A percentile compares a stretch with the other conserved stretches of the same genome.
phyloP scores from a whole-genome alignment of 2,797 vertebrate genomes.

The Eremophila alpestris region DNA sequence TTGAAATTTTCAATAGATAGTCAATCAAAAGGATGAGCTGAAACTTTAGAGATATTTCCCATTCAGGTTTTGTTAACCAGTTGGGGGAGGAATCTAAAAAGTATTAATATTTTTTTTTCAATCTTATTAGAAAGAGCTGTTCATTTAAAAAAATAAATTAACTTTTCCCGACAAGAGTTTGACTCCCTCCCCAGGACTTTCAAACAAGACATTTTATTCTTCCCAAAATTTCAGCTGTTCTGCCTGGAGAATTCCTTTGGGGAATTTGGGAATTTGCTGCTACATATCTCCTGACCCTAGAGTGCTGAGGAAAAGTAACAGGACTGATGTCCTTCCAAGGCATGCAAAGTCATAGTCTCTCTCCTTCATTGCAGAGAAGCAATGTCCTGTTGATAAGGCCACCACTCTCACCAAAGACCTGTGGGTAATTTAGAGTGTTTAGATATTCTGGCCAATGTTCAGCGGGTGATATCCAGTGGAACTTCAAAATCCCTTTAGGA shows the following conservation, averaged over 20 bases:
- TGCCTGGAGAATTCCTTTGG: neutral
- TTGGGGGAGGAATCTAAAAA: neutral
- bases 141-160: neutral
- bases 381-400: neutral
- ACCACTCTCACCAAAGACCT: neutral
- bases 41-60: neutral
- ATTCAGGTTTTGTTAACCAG: neutral
- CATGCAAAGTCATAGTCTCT: neutral
- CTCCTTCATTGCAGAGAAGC: neutral
- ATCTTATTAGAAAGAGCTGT: neutral
- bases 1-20: neutral
- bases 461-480: neutral
- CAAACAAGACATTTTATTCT: neutral
- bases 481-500: neutral
- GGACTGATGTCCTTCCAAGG: neutral
- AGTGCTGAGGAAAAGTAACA: neutral
- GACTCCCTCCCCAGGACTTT: neutral
- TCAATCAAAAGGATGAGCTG: neutral
- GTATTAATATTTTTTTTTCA: neutral
- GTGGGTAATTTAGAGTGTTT: neutral
- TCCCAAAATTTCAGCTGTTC: neutral
- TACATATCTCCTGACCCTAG: neutral
- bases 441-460: neutral
- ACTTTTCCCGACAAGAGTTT: neutral
- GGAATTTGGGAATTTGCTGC: neutral